These are phyloP conservation scores for Zingel zingel DNA, from an alignment of 2,113 vertebrate genomes.

Conservation along the genomic window DNA sequence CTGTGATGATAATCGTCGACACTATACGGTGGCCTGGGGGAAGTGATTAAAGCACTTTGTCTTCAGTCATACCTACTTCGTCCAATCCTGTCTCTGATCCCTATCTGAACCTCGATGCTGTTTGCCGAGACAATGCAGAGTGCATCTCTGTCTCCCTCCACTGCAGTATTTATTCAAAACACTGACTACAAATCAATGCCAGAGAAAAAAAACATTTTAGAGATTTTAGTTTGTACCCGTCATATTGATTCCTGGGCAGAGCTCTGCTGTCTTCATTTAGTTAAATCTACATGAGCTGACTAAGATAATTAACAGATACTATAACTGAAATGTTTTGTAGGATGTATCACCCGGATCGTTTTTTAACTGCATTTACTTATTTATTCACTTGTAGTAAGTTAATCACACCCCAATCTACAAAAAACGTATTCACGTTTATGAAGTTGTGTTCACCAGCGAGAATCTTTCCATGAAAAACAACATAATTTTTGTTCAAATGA, in stretches of 20 bases:
- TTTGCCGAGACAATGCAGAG: slow-evolving; percentile 42
- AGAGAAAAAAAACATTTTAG: neutral
- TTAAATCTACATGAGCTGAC: neutral
- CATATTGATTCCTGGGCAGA: neutral
- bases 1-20: slow-evolving; percentile 66
- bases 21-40: slow-evolving; percentile 56
- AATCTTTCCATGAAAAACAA: neutral
- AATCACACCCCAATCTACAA: neutral
- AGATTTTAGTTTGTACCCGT: neutral
- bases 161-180: slow-evolving; percentile 29
- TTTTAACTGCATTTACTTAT: neutral
- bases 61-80: slow-evolving; percentile 65
- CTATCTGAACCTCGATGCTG: slow-evolving; percentile 41
- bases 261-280: neutral
- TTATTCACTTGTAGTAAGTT: neutral
- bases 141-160: slow-evolving; percentile 11
- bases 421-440: neutral
- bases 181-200: slow-evolving; percentile 24
- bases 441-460: neutral
- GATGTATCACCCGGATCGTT: neutral
- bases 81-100: slow-evolving; percentile 59
- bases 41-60: slow-evolving; percentile 78
- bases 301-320: neutral
- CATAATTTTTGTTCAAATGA: neutral
- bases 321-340: neutral